A percentile compares a stretch with the other conserved stretches of the same genome.
Evolutionary conservation across 2,888 invertebrate species (phyloP).

Genomic region (Fragum sueziense): DNA sequence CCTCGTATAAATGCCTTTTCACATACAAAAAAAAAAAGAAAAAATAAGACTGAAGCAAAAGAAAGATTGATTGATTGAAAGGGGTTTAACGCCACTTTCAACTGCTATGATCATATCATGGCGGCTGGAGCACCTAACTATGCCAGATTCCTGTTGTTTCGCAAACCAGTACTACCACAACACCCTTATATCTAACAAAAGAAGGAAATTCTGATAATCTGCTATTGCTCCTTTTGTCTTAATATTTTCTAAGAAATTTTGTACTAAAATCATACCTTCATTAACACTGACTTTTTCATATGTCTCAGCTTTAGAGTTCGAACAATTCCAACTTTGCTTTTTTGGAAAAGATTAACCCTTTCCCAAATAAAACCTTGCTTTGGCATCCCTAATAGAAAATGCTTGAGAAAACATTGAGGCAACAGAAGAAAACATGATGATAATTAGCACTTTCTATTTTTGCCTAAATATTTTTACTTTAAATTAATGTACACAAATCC

Average conservation of each 20-base stretch:
- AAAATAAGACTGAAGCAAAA: too few relatives aligned
- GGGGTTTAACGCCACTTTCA: too few relatives aligned
- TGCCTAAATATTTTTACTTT: neutral
- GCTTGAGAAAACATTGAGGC: neutral
- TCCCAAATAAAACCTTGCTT: neutral
- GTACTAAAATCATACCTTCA: neutral
- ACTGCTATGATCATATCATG: too few relatives aligned
- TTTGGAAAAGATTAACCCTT: neutral
- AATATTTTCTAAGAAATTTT: neutral
- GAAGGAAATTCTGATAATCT: too few relatives aligned
- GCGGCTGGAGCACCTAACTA: neutral
- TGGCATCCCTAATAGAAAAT: neutral
- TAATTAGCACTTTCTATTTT: conserved; percentile 6
- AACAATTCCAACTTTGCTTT: neutral
- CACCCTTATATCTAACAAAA: too few relatives aligned
- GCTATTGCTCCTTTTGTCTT: neutral
- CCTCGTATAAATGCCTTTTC: too few relatives aligned
- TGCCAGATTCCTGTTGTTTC: too few relatives aligned
- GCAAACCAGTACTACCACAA: too few relatives aligned
- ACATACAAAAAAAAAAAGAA: too few relatives aligned
- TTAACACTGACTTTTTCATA: neutral
- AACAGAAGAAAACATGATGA: too few relatives aligned
- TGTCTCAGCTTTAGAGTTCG: neutral
- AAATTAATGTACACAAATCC: neutral
- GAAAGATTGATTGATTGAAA: too few relatives aligned